Conservation (phyloP, 2,113 vertebrate species). For the Crotalus helleri region DNA sequence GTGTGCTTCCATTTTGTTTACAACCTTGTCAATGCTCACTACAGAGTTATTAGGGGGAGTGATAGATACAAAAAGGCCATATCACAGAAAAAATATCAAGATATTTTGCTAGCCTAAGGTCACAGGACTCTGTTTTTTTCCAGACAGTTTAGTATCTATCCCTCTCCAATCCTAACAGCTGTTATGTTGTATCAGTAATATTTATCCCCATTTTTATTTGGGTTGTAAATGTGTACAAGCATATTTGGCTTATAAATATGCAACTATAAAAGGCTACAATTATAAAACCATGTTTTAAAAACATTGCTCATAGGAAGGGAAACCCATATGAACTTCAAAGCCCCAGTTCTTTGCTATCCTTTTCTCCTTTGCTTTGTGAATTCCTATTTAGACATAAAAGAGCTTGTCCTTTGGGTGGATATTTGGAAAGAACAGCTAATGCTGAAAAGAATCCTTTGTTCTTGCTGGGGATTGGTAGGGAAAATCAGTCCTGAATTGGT, state of each 20-base stretch:
- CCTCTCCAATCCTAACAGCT: not conserved
- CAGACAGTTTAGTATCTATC: not conserved
- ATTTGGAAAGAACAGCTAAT: not conserved
- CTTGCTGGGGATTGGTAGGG: not conserved
- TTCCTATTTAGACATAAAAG: constrained; percentile 4
- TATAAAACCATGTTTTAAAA: not conserved
- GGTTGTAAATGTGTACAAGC: not conserved
- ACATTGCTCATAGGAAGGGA: not conserved
- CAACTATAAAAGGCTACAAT: not conserved
- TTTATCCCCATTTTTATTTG: not conserved
- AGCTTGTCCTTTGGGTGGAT: constrained; percentile 1
- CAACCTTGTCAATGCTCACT: not conserved
- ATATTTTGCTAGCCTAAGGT: not conserved
- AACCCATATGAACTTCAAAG: not conserved
- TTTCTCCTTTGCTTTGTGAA: not conserved
- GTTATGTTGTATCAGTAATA: not conserved
- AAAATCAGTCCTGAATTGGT: constrained; percentile 11
- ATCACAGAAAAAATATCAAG: not conserved
- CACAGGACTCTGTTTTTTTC: not conserved
- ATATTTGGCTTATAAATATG: not conserved
- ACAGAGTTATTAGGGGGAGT: not conserved
- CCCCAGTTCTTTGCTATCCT: not conserved
- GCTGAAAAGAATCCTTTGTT: constrained; percentile 16
- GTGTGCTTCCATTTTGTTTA: not conserved
- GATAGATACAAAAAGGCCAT: not conserved